Percentiles rank a stretch among this genome's conserved stretches.
phyloP scores from a whole-genome alignment of 2,888 invertebrate species.

The Agriotes lineatus region DNA sequence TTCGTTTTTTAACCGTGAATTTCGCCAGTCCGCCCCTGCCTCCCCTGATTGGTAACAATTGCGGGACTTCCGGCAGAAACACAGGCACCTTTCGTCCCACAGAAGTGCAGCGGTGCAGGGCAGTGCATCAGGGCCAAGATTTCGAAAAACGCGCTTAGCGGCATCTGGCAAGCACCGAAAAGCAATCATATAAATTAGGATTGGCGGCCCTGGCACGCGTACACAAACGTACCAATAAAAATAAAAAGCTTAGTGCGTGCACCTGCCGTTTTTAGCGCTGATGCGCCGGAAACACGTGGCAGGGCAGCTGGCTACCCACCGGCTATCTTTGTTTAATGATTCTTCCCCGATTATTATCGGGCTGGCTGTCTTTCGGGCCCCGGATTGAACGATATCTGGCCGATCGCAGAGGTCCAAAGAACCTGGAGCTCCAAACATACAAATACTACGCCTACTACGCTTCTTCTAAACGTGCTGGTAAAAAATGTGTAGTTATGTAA shows the following conservation, averaged over 20 bases:
- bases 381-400: conserved; percentile 1
- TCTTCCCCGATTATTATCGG: conserved; percentile 34
- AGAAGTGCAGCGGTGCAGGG: neutral
- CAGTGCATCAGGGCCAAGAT: neutral
- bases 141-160: conserved; percentile 18
- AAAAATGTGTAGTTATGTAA: too few relatives aligned
- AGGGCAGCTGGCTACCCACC: conserved; percentile 54
- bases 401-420: too few relatives aligned
- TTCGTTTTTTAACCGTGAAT: too few relatives aligned
- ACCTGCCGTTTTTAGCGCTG: conserved; percentile 53
- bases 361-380: neutral
- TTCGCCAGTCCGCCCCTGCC: too few relatives aligned
- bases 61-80: neutral
- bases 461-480: too few relatives aligned
- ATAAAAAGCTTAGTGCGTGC: conserved; percentile 47
- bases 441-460: too few relatives aligned
- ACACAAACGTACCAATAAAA: conserved; percentile 41
- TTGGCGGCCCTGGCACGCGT: conserved; percentile 49
- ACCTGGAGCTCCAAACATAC: too few relatives aligned
- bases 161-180: conserved; percentile 48
- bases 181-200: conserved; percentile 49
- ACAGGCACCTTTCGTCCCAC: neutral
- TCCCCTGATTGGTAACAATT: too few relatives aligned
- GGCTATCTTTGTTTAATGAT: conserved; percentile 49
- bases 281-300: conserved; percentile 57